A percentile compares a stretch with the other conserved stretches of the same genome.
phyloP scores from a whole-genome alignment of 2,888 invertebrate genomes.

The Plebejus melissa region DNA sequence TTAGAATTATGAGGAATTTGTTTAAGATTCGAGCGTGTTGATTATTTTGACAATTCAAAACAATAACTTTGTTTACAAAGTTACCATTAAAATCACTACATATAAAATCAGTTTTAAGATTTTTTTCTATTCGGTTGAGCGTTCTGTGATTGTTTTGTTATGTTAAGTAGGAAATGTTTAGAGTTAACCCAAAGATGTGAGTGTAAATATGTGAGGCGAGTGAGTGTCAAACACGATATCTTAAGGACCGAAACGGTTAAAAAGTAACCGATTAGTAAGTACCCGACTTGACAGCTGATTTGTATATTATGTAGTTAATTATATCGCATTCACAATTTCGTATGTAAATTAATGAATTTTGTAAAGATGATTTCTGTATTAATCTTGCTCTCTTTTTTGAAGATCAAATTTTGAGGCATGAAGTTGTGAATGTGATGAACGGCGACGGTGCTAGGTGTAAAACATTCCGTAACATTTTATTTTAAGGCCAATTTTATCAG shows the following conservation, averaged over 20 bases:
- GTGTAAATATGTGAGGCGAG: conserved; percentile 43
- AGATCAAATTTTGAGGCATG: neutral
- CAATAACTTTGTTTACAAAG: neutral
- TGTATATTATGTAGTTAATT: neutral
- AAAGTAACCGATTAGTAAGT: neutral
- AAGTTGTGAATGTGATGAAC: conserved; percentile 37
- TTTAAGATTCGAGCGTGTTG: neutral
- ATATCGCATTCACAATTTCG: conserved; percentile 22
- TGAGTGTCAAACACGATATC: conserved; percentile 46
- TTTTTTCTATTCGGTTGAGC: conserved; percentile 5
- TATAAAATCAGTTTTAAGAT: neutral
- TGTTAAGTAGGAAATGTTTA: conserved; percentile 6
- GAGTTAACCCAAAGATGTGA: conserved; percentile 40
- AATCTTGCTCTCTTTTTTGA: conserved; percentile 15
- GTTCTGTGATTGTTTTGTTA: conserved; percentile 29
- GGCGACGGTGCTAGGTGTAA: conserved; percentile 58
- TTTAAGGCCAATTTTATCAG: conserved; percentile 25
- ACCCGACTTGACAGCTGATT: neutral
- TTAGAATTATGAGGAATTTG: neutral
- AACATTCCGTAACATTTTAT: conserved; percentile 31
- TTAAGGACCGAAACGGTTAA: conserved; percentile 31
- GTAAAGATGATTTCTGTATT: conserved; percentile 2
- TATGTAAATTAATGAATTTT: neutral
- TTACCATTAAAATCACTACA: conserved; percentile 6
- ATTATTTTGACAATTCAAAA: neutral